Evolutionary conservation across 2,888 invertebrate species (phyloP), one percentile per base, ranked within the genome.

Genomic region (Brachyopa scutellaris): DNA sequence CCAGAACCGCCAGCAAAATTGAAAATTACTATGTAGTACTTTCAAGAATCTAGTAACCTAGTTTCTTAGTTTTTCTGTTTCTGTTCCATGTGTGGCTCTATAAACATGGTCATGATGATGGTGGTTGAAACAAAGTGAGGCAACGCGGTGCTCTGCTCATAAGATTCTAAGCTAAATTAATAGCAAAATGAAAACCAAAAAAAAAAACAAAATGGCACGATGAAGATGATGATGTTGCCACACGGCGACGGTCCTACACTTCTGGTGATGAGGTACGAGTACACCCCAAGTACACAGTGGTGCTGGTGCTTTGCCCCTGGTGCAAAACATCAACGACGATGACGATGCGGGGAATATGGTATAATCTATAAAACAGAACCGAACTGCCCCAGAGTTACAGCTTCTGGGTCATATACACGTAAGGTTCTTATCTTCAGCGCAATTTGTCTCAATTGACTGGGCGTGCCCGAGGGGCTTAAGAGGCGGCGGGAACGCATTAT

Each of bases 11-110:
- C 79, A 80, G 61, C 74, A 64, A 76, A 82, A 82, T 70, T 77
- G 57, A 61, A 76, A 70, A 82, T 69, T 70, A 57, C 80, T 42
- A 15, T 38, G 15, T 47, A 76, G 76, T 77, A 70, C 82, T 77
- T 77, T 72, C 72, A 83, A 83, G 83, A 83, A 83, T 83, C 83
- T 83, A 83, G 83, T 83, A 83, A 83, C 83, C 83, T 78, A 83
- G 83, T 78, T 83, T 78, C 82, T 53, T 38, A 55, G 73, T 33
- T 53, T 38, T 8, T 49, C 21, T 26, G 3, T 26, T 49, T 61
- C 40, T 57, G 55, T 64, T 80, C 80, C 80, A 80, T 80, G 80
- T 76, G 80, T 64, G 76, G 59, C 76, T 70, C 80, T 76, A 53
- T 80, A 80, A 80, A 80, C 76, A 80, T 80, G 80, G 76, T 59